Conservation (phyloP, 2,113 vertebrate species). For the Harpagus bidentatus region DNA sequence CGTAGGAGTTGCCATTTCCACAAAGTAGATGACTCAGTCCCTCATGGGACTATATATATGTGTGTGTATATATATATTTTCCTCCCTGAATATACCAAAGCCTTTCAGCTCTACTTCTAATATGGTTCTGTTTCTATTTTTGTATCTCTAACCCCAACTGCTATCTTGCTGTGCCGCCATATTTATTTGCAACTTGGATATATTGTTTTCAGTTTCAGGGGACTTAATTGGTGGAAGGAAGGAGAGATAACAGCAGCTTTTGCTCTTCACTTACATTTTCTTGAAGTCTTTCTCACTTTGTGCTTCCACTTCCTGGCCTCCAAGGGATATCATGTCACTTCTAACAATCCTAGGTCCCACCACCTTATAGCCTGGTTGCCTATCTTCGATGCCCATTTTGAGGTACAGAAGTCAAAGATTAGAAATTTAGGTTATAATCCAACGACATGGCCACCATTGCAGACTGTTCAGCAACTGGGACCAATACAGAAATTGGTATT, state of each 20-base stretch:
- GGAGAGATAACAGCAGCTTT: background rate
- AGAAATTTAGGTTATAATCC: background rate
- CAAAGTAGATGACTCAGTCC: background rate
- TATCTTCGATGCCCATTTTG: background rate
- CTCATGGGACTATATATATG: background rate
- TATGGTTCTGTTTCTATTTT: background rate
- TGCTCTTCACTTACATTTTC: background rate
- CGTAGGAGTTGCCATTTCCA: background rate
- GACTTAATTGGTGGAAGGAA: background rate
- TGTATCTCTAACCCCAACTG: background rate
- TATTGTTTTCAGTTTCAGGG: background rate
- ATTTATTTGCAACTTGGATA: background rate
- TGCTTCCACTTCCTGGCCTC: background rate
- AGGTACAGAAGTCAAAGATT: background rate
- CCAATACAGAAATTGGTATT: background rate
- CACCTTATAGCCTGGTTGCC: background rate
- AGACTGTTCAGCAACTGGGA: background rate
- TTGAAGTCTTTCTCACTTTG: background rate
- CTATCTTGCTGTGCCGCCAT: background rate
- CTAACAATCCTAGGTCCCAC: background rate
- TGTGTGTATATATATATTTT: fast-evolving
- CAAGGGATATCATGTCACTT: background rate
- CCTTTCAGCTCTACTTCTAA: background rate
- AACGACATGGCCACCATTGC: background rate
- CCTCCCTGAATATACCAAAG: background rate